Percentiles rank a stretch among this genome's conserved stretches.
Conservation (phyloP, 2,888 invertebrate genomes). For the Bombylius discolor region DNA sequence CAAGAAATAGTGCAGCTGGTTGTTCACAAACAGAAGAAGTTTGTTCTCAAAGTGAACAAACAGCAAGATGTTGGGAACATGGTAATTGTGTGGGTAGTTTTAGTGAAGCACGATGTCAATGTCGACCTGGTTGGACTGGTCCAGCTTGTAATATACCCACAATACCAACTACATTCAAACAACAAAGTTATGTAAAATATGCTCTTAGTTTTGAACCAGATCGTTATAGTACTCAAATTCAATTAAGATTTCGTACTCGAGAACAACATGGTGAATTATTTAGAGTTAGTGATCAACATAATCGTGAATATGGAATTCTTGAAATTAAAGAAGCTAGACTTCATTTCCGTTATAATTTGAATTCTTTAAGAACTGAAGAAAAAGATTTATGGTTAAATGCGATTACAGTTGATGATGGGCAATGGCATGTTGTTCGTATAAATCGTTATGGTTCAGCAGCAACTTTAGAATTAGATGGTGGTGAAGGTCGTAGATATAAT, state of each 20-base stretch:
- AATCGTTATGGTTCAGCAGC: conserved; percentile 87
- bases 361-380: conserved; percentile 81
- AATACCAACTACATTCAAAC: conserved; percentile 81
- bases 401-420: conserved; percentile 85
- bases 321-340: conserved; percentile 81
- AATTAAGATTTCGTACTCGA: conserved; percentile 83
- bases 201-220: conserved; percentile 89
- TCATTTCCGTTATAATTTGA: conserved; percentile 85
- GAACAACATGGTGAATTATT: conserved; percentile 90
- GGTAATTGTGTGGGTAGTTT: conserved; percentile 89
- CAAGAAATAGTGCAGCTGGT: conserved; percentile 73
- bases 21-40: conserved; percentile 89
- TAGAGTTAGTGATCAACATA: conserved; percentile 86
- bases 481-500: conserved; percentile 86
- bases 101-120: conserved; percentile 81
- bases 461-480: conserved; percentile 83
- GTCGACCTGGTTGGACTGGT: conserved; percentile 91
- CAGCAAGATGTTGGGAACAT: conserved; percentile 79
- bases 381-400: conserved; percentile 81
- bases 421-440: conserved; percentile 91
- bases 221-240: conserved; percentile 82
- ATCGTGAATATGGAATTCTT: conserved; percentile 84
- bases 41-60: conserved; percentile 76
- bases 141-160: conserved; percentile 75
- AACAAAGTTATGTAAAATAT: conserved; percentile 93